Base-by-base conservation (phyloP, 1,140 invertebrate species). In the Bradynema listronoti region DNA sequence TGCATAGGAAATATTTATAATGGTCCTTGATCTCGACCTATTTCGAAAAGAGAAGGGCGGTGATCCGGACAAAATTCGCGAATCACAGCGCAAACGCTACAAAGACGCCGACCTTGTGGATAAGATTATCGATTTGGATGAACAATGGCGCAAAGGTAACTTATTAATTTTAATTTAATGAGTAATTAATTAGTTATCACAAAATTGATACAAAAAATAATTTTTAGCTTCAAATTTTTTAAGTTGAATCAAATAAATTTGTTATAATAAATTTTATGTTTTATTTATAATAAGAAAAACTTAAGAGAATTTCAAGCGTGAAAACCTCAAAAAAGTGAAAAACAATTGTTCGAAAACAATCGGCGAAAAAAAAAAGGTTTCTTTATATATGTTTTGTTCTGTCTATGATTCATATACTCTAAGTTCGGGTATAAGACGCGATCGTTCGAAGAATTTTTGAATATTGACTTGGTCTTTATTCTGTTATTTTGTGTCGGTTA, bases 1-100 rank as follows among this genome's bases (percentile, higher is more conserved):
- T n/a, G n/a, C n/a, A n/a, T n/a, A n/a, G n/a, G n/a, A n/a, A n/a
- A n/a, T n/a, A n/a, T n/a, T n/a, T n/a, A n/a, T n/a, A 63, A 98
- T 98, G 94, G 93, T 96, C 46, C 82, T 99, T n/a, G 92, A 98
- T 82, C 84, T 99, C 70, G 93, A 98, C 80, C 81, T 93, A 46
- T 98, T 99, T 78, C 87, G 95, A 41, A 83, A 85, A 1, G 93
- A 98, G 68, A 97, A 97, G 82, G 93, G 94, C 24, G 88, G 88
- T 19, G 85, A 91, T 80, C 89, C 90, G 0, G 86, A 90, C 11
- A 87, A 88, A 79, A 86, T 98, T 24, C 84, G 88, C 14, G 86
- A 94, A 73, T 95, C 91, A 74, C 93, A 98, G 80, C 85, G 82
- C 27, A 88, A 90, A 72, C 84, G 94, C 29, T 98, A 88, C 79